Evolutionary conservation across 92 coral and sea anemone species (phyloP).

Genomic region (Palythoa caribaeorum): DNA sequence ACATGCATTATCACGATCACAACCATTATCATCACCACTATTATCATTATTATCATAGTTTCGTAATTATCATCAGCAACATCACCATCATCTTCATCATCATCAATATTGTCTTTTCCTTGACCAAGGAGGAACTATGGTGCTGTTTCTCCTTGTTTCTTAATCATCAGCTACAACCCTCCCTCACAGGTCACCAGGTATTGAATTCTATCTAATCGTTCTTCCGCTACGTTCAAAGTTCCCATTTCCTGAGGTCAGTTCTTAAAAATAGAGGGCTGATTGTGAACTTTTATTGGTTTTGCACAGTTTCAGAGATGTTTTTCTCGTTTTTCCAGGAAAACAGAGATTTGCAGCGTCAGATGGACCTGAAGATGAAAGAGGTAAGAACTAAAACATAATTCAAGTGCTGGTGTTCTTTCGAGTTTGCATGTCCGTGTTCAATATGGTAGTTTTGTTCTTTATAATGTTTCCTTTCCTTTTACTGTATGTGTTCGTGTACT

Average conservation of each 20-base stretch:
- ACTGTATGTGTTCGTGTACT: no score
- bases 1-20: background rate
- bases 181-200: no score
- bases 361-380: slow-evolving; percentile 39
- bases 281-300: background rate
- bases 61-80: background rate
- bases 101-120: background rate
- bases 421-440: no score
- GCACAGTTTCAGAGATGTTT: background rate
- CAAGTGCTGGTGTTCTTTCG: background rate
- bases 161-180: background rate
- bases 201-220: no score
- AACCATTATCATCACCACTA: background rate
- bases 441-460: no score
- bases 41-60: background rate
- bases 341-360: slow-evolving; percentile 64
- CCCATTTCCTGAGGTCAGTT: background rate
- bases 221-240: background rate
- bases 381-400: background rate
- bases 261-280: background rate
- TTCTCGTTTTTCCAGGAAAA: slow-evolving; percentile 61
- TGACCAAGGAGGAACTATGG: background rate
- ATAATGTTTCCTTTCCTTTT: no score
- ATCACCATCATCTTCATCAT: background rate
- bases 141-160: background rate